These are phyloP conservation scores for Melinopterus prodromus DNA, from an alignment of 2,888 invertebrate genomes.

Conservation along the genomic window DNA sequence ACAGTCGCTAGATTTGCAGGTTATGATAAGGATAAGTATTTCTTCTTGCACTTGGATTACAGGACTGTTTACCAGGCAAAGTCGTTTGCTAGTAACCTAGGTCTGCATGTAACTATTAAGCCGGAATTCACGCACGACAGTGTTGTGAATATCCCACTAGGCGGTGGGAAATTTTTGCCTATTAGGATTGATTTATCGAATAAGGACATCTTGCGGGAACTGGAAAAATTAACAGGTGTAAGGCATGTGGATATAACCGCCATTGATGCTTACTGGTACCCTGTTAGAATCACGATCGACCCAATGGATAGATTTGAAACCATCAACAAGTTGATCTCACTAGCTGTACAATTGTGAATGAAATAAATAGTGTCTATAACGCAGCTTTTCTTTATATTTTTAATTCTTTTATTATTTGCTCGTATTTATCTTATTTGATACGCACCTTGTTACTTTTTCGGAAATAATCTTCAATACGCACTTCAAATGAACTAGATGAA, in stretches of 20 bases:
- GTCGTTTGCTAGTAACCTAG: neutral
- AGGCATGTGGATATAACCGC: neutral
- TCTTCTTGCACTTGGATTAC: neutral
- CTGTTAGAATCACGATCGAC: neutral
- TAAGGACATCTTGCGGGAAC: neutral
- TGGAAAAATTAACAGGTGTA: neutral
- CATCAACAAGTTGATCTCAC: neutral
- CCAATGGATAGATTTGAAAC: neutral
- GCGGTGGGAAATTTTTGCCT: neutral
- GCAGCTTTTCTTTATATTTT: neutral
- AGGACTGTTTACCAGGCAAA: neutral
- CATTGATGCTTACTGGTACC: neutral
- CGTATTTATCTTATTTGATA: no score
- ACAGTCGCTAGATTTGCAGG: neutral
- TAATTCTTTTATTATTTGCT: no score
- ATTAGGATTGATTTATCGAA: neutral
- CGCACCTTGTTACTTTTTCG: no score
- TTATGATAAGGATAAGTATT: conserved; percentile 6
- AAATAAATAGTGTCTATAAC: neutral
- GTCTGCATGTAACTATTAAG: neutral
- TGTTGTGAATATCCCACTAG: neutral
- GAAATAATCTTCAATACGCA: no score
- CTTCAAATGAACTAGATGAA: no score
- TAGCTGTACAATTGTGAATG: neutral
- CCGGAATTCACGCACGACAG: neutral